Evolutionary conservation across 2,113 vertebrate species (phyloP).

Genomic region (Nothoprocta pentlandii): DNA sequence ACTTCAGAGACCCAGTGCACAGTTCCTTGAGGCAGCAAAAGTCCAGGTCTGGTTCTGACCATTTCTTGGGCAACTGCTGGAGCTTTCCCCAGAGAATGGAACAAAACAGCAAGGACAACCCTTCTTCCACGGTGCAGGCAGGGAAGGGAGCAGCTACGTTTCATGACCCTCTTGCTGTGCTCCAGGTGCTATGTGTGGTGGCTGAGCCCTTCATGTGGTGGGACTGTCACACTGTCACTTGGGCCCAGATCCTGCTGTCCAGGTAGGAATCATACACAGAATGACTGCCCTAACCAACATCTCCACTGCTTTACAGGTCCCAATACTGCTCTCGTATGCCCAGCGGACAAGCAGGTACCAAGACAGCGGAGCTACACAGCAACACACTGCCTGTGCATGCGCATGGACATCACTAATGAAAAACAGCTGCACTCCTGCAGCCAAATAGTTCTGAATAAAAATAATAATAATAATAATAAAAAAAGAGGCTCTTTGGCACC

Average conservation of each 20-base stretch:
- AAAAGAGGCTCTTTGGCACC: slow-evolving; percentile 33
- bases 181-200: background rate
- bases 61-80: background rate
- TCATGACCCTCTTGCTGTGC: background rate
- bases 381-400: background rate
- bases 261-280: background rate
- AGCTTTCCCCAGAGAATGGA: background rate
- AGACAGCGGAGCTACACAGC: slow-evolving; percentile 1
- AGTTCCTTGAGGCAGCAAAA: background rate
- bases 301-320: background rate
- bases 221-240: background rate
- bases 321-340: background rate
- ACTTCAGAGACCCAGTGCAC: background rate
- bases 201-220: background rate
- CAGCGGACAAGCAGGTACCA: background rate
- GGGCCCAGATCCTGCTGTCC: accelerated
- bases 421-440: slow-evolving; percentile 10
- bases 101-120: background rate
- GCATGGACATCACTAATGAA: slow-evolving; percentile 17
- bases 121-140: background rate
- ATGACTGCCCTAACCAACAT: background rate
- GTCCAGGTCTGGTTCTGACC: background rate
- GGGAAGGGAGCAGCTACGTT: background rate
- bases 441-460: slow-evolving; percentile 38
- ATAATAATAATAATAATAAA: slow-evolving; percentile 20